phyloP scores from a whole-genome alignment of 1,140 invertebrate genomes.

The Doryteuthis pealeii region DNA sequence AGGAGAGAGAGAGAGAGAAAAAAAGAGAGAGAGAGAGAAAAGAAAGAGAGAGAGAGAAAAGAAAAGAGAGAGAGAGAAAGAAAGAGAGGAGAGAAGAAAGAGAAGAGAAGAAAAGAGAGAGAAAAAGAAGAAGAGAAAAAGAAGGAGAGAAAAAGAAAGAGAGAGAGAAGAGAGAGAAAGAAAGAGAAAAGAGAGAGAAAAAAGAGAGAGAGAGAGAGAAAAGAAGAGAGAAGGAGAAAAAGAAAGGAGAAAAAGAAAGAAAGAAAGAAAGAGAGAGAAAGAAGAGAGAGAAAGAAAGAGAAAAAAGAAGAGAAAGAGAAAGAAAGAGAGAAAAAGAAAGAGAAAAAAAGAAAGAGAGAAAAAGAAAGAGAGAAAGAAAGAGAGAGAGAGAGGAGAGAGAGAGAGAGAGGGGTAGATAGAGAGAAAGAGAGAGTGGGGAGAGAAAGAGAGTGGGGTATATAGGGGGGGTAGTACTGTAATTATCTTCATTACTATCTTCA shows the following conservation, averaged over 20 bases:
- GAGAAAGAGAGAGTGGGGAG: too few relatives aligned
- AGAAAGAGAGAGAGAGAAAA: not conserved
- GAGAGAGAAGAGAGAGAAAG: too few relatives aligned
- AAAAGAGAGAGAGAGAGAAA: not conserved
- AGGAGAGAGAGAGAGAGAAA: not conserved
- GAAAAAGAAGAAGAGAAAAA: not conserved
- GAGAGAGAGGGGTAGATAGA: not conserved
- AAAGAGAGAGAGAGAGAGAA: too few relatives aligned
- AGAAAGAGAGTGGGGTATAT: too few relatives aligned
- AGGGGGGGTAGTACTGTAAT: too few relatives aligned
- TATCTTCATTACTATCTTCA: too few relatives aligned
- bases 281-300: not conserved
- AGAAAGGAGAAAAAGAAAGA: not conserved
- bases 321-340: not conserved
- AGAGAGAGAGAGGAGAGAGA: not conserved
- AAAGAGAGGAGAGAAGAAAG: not conserved
- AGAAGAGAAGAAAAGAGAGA: not conserved
- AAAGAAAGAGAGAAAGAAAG: not conserved
- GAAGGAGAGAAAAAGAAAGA: too few relatives aligned
- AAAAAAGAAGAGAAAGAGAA: not conserved
- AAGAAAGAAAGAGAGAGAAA: not conserved
- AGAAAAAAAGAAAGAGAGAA: not conserved
- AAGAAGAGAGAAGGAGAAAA: not conserved
- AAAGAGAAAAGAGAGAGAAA: too few relatives aligned
- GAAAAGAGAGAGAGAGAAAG: not conserved